These are phyloP conservation scores for Megaleporinus macrocephalus DNA, from an alignment of 2,113 vertebrate species.

Conservation along the genomic window DNA sequence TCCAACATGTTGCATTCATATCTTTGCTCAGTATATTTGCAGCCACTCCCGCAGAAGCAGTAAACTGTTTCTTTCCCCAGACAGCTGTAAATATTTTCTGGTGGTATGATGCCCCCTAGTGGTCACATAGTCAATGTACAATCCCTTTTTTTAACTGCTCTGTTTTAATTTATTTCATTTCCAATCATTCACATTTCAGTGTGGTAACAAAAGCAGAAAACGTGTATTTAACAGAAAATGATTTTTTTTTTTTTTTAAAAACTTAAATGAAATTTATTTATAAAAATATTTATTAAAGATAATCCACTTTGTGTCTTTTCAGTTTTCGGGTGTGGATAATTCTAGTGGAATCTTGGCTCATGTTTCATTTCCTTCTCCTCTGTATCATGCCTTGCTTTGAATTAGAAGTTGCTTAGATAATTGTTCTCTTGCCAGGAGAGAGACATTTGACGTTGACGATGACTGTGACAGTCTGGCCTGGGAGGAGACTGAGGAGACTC, in stretches of 20 bases:
- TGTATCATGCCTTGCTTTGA: slow-evolving; percentile 2
- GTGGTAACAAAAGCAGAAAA: too few relatives aligned
- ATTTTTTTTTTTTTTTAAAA: too few relatives aligned
- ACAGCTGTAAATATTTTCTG: slow-evolving; percentile 2
- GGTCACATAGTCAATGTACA: slow-evolving; percentile 17
- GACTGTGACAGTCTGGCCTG: slow-evolving; percentile 97
- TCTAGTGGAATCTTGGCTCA: too few relatives aligned
- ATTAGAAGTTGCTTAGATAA: slow-evolving; percentile 76
- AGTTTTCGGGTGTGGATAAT: too few relatives aligned
- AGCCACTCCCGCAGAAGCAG: background rate
- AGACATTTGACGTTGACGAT: slow-evolving; percentile 93
- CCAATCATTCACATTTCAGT: too few relatives aligned
- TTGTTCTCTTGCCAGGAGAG: slow-evolving; percentile 82
- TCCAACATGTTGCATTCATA: too few relatives aligned
- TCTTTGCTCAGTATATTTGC: background rate
- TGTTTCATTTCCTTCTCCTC: too few relatives aligned
- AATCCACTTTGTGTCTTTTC: too few relatives aligned
- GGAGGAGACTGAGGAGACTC: slow-evolving; percentile 96
- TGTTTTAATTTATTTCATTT: too few relatives aligned
- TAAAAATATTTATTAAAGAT: too few relatives aligned
- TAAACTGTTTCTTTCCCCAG: background rate
- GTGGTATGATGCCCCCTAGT: slow-evolving; percentile 41
- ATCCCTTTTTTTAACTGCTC: background rate
- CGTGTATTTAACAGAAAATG: too few relatives aligned
- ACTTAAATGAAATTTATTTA: too few relatives aligned